These are phyloP conservation scores for Cactoblastis cactorum DNA, from an alignment of 2,888 invertebrate genomes.

Conservation along the genomic window DNA sequence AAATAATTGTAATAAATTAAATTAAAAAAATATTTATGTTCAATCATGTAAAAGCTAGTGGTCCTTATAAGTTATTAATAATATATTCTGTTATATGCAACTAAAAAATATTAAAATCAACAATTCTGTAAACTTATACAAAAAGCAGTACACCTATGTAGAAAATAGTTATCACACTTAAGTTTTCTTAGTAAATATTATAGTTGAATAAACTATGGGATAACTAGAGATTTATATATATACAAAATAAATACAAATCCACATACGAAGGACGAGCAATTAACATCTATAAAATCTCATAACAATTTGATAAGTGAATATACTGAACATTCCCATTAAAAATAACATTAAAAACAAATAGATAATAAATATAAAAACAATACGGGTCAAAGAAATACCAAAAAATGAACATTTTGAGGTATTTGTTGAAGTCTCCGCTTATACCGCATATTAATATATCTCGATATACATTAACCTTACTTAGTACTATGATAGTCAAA, in stretches of 20 bases:
- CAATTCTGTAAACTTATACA: slow-evolving; percentile 3
- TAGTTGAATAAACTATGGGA: not conserved
- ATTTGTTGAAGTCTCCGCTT: no score
- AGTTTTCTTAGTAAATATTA: not conserved
- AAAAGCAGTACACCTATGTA: not conserved
- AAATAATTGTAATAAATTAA: not conserved
- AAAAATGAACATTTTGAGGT: not conserved
- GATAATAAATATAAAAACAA: not conserved
- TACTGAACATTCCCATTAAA: slow-evolving; percentile 6
- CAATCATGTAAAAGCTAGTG: not conserved
- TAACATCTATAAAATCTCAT: slow-evolving; percentile 20
- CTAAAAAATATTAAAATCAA: slow-evolving; percentile 16
- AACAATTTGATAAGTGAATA: slow-evolving; percentile 42
- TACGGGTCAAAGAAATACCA: slow-evolving; percentile 4
- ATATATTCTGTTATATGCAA: no score
- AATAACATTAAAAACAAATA: no score
- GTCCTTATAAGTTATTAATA: no score
- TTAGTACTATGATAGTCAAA: no score
- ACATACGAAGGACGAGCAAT: slow-evolving; percentile 28
- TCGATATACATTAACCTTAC: no score
- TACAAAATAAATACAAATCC: slow-evolving; percentile 9
- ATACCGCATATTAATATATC: no score
- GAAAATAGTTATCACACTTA: not conserved
- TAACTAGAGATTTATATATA: not conserved
- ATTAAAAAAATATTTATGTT: not conserved